Evolutionary conservation across 2,888 invertebrate species (phyloP).

Genomic region (Sisyra nigra): DNA sequence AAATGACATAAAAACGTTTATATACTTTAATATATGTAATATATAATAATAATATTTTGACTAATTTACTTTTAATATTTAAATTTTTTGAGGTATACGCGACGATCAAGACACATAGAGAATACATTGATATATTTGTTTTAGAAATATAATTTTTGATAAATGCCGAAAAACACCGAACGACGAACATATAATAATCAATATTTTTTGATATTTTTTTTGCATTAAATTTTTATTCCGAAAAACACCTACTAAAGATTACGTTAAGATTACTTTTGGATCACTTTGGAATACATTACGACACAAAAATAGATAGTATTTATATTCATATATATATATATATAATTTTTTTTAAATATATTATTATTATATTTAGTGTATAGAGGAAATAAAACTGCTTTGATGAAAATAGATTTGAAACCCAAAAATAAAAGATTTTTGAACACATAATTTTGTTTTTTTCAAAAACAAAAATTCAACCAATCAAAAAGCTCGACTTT

Average conservation of each 20-base stretch:
- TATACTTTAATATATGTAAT: constrained; percentile 4
- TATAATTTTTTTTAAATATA: neutral
- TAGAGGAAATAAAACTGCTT: constrained; percentile 20
- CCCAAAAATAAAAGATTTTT: constrained; percentile 13
- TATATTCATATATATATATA: constrained; percentile 2
- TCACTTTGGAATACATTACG: constrained; percentile 9
- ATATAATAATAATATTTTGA: constrained; percentile 9
- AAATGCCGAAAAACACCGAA: constrained; percentile 23
- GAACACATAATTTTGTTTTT: constrained; percentile 9
- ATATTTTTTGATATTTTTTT: constrained; percentile 5
- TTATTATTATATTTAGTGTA: neutral
- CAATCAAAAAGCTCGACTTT: no score
- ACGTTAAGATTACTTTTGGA: neutral
- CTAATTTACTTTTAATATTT: constrained; percentile 8
- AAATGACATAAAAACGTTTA: constrained; percentile 13
- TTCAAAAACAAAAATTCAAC: neutral
- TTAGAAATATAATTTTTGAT: constrained; percentile 17
- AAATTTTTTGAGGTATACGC: constrained; percentile 34
- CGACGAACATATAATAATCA: constrained; percentile 18
- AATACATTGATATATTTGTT: constrained; percentile 21
- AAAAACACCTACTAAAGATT: constrained; percentile 8
- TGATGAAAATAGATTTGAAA: constrained; percentile 24
- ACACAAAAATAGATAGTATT: constrained; percentile 7
- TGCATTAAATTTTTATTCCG: constrained; percentile 6
- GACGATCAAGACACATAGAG: constrained; percentile 31